Evolutionary conservation across 2,113 vertebrate genomes (phyloP), one percentile per base, ranked within the genome.

Genomic region (Indri indri): DNA sequence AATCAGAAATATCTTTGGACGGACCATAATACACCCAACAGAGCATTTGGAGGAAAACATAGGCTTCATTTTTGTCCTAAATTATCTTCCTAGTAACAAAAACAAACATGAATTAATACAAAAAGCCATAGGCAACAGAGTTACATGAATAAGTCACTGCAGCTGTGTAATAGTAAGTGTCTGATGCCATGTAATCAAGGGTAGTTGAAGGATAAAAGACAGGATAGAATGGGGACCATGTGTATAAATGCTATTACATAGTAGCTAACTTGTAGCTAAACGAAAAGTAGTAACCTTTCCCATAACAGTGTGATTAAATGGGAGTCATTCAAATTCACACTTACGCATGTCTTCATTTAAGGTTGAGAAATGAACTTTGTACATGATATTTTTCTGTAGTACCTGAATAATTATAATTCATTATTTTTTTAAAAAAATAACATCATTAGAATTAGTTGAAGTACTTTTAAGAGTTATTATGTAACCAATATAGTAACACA

Each of bases 71-170:
- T 90, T 83, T 34, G 2, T 47, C 88, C 80, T 77, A 59, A 89
- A 54, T 59, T 92, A 61, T 83, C 25, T 71, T 79, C 10, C 37
- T 79, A 88, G 59, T 94, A 10, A 82, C 30, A 88, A 82, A 82
- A 59, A 18, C 7, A 77, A 74, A 95, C 14, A 88, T 11, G 61
- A 73, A 74, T 37, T 87, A 34, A 9, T 42, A 45, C 45, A 34
- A 66, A 45, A 88, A n/a, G 17, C 20, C 37, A 32, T 6, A 83
- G 47, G 68, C 23, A 34, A 68, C 47, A 65, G 9, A 66, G 34
- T 70, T 66, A 17, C 2, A 52, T n/a, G 40, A 84, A n/a, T 66
- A 45, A 52, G 6, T 84, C n/a, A n/a, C 42, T 25, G 4, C 6
- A 65, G 20, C 1, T 66, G 18, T 14, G 3, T 30, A 40, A 76